A percentile compares a stretch with the other conserved stretches of the same genome.
These are phyloP conservation scores for Cebidichthys violaceus DNA, from an alignment of 2,113 vertebrate genomes.

Conservation along the genomic window DNA sequence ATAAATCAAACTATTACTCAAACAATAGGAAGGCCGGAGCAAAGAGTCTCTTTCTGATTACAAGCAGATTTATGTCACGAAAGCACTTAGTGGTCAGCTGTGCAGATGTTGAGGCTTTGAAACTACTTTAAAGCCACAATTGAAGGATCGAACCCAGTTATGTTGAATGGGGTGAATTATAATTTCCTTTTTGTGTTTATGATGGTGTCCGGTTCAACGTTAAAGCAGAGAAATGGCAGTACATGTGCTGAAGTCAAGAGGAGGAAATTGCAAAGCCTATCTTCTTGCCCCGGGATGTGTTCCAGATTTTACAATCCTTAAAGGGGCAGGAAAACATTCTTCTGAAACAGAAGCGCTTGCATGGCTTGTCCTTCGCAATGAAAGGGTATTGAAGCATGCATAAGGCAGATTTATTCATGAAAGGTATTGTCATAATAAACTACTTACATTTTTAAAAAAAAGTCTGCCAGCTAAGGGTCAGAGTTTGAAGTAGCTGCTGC, in stretches of 20 bases:
- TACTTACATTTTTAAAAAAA: neutral
- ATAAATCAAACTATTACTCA: constrained; percentile 28
- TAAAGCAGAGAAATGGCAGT: constrained; percentile 11
- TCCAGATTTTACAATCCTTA: constrained; percentile 24
- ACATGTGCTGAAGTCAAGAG: constrained; percentile 2
- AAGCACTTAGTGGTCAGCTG: constrained; percentile 56
- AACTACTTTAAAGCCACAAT: constrained; percentile 46
- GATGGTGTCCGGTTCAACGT: neutral
- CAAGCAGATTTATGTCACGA: constrained; percentile 62
- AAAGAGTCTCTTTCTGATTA: constrained; percentile 63
- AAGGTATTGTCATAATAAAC: constrained; percentile 23
- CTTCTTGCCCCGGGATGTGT: constrained; percentile 19
- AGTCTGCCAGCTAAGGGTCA: neutral
- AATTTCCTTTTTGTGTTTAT: constrained; percentile 21
- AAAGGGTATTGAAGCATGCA: constrained; percentile 24
- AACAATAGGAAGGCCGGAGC: constrained; percentile 49
- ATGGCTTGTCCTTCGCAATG: constrained; percentile 29
- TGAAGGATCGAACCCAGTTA: constrained; percentile 4
- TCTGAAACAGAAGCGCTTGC: constrained; percentile 22
- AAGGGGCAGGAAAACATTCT: constrained; percentile 26
- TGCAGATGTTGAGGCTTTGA: constrained; percentile 52
- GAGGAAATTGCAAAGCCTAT: constrained; percentile 40
- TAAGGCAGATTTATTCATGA: constrained; percentile 17
- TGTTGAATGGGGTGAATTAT: constrained; percentile 32
- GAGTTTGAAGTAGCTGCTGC: neutral